Base-by-base conservation (phyloP, 2,113 vertebrate genomes). In the Phaethornis superciliosus region DNA sequence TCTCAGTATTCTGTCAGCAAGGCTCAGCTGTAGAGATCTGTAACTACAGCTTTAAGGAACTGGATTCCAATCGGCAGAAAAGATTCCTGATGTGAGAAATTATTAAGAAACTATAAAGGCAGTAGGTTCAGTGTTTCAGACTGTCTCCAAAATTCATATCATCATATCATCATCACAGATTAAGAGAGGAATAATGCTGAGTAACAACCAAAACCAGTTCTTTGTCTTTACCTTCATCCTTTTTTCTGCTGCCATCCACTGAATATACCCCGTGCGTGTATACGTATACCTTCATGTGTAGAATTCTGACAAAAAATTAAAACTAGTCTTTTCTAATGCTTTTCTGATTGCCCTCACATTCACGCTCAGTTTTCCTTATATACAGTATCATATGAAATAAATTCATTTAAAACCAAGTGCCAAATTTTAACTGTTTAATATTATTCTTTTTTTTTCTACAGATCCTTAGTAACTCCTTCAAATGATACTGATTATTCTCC, bases 191-290 rank as follows among this genome's bases (percentile, higher is more conserved):
- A 58, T 47, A 85, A 89, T 35, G 26, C 10, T 71, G 32, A 69
- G 67, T n/a, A 63, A 54, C 42, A 60, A 18, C 13, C 24, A 70
- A 10, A 75, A 5, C 2, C 20, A 37, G 8, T 74, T 72, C 23
- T 59, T 71, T 74, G 71, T 47, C 42, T 77, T 82, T 24, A 65
- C 35, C 8, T 85, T 55, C 33, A 13, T 56, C 46, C 20, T 12
- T 15, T 21, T n/a, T 71, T 52, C 46, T 84, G 60, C 33, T 75
- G 18, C 27, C 30, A 67, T 22, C 55, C 47, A 47, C 24, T 32
- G 27, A 93, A 47, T 8, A 35, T 0, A 2, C 1, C 0, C 20
- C 7, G 15, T 63, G 12, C 22, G 4, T 26, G 0, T 56, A 6
- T 14, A 15, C 15, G 27, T 62, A 20, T 2, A 63, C 19, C 32